Conservation (phyloP, 2,113 vertebrate genomes). For the Synchiropus splendidus region DNA sequence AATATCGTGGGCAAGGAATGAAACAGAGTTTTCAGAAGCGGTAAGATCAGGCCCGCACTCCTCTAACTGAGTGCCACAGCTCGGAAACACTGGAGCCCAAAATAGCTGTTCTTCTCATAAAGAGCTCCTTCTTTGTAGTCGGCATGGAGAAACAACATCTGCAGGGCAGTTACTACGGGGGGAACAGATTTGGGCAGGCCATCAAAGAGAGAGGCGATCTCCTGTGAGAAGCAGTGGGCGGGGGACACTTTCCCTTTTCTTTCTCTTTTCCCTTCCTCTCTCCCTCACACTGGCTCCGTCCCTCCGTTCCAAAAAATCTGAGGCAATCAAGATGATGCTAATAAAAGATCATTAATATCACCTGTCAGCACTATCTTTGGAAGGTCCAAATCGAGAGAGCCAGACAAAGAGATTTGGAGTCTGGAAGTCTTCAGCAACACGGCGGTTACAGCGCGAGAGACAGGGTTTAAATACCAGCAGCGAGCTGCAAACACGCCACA, state of each 20-base stretch:
- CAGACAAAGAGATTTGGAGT: slow-evolving; percentile 45
- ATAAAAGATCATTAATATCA: slow-evolving; percentile 70
- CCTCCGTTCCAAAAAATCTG: slow-evolving; percentile 46
- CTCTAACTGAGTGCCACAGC: slow-evolving; percentile 38
- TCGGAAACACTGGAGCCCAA: slow-evolving; percentile 64
- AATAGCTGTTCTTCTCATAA: slow-evolving; percentile 73
- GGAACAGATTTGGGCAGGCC: slow-evolving; percentile 67
- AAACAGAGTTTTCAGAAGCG: slow-evolving; percentile 58
- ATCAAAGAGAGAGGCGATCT: slow-evolving; percentile 71
- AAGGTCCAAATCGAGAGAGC: slow-evolving; percentile 57
- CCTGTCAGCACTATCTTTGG: slow-evolving; percentile 66
- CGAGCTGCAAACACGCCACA: too few relatives aligned
- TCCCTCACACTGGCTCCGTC: slow-evolving; percentile 22
- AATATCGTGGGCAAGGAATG: slow-evolving; percentile 65
- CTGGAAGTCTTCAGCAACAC: slow-evolving; percentile 29
- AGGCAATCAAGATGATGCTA: slow-evolving; percentile 57
- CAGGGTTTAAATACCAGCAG: too few relatives aligned
- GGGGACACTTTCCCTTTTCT: slow-evolving; percentile 41
- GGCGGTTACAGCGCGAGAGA: too few relatives aligned
- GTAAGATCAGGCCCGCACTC: slow-evolving; percentile 52
- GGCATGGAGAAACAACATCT: slow-evolving; percentile 70
- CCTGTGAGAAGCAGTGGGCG: slow-evolving; percentile 62
- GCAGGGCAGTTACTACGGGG: slow-evolving; percentile 71
- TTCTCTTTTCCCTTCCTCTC: slow-evolving; percentile 5
- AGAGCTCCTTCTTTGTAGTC: slow-evolving; percentile 76